Percentiles rank a stretch among this genome's conserved stretches.
phyloP scores from a whole-genome alignment of 1,140 invertebrate genomes.

The Drosophila kohkoa region DNA sequence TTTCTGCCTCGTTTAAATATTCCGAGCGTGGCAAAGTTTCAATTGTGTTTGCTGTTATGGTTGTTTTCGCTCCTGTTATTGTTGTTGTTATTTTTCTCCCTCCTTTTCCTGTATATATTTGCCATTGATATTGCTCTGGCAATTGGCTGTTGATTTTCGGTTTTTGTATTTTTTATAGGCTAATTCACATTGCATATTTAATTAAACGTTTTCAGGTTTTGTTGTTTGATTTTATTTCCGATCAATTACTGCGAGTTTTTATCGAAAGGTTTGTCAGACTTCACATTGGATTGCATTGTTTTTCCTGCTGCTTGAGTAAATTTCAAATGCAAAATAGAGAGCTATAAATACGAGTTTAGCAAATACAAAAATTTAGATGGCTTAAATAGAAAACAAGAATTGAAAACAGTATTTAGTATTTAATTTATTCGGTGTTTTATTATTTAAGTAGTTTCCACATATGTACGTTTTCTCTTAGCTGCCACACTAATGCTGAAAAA shows the following conservation, averaged over 20 bases:
- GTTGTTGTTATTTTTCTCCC: slow-evolving; percentile 2
- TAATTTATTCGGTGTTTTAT: not conserved
- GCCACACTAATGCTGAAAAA: slow-evolving; percentile 18
- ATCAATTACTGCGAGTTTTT: slow-evolving; percentile 42
- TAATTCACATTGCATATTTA: slow-evolving; percentile 71
- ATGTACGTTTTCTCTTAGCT: not conserved
- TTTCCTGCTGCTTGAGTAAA: not conserved
- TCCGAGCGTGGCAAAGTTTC: slow-evolving; percentile 64
- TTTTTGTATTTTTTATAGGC: slow-evolving; percentile 44
- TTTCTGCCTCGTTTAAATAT: slow-evolving; percentile 62
- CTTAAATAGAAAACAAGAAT: not conserved
- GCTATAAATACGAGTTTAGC: not conserved
- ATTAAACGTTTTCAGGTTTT: slow-evolving; percentile 55
- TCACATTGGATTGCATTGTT: slow-evolving; percentile 3
- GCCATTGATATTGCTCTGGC: slow-evolving; percentile 61
- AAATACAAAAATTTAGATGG: not conserved
- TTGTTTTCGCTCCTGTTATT: slow-evolving; percentile 4
- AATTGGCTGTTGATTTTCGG: slow-evolving; percentile 63
- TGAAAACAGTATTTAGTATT: not conserved
- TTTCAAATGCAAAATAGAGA: not conserved
- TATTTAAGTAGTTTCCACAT: not conserved
- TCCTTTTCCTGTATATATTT: slow-evolving; percentile 62
- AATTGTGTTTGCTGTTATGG: slow-evolving; percentile 60
- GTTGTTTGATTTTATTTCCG: slow-evolving; percentile 42
- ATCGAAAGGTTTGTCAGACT: slow-evolving; percentile 15